phyloP scores from a whole-genome alignment of 2,113 vertebrate genomes.

The Glaucomys volans region DNA sequence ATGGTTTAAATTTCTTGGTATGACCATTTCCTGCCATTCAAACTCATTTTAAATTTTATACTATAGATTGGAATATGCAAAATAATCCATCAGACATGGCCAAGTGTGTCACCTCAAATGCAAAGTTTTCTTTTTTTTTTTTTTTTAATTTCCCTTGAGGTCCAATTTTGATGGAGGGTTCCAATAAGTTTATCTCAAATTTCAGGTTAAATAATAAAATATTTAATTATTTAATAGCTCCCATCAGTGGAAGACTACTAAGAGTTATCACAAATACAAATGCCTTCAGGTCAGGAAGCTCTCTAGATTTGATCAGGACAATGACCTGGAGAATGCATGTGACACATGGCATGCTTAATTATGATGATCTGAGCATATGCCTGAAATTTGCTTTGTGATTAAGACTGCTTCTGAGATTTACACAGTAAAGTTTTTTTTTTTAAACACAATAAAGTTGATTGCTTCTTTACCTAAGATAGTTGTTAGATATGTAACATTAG shows the following conservation, averaged over 20 bases:
- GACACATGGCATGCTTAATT: not conserved
- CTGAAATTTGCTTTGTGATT: not conserved
- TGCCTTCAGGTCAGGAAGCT: not conserved
- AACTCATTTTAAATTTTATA: not conserved
- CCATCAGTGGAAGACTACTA: not conserved
- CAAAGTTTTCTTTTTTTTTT: not conserved
- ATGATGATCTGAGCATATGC: not conserved
- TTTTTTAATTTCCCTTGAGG: not conserved
- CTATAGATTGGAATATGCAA: not conserved
- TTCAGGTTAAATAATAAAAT: not conserved
- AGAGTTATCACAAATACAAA: not conserved
- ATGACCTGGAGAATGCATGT: not conserved
- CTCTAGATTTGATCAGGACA: not conserved
- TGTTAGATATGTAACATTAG: not conserved
- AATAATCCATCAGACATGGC: not conserved
- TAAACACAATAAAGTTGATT: conserved; percentile 2
- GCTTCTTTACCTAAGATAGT: conserved; percentile 18
- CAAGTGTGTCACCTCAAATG: not conserved
- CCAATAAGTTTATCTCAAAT: not conserved
- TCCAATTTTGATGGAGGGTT: not conserved
- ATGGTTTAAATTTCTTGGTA: not conserved
- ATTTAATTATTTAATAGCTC: not conserved
- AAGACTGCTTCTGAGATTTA: conserved; percentile 14
- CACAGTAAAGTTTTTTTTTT: too few relatives aligned
- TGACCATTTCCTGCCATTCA: not conserved